Evolutionary conservation across 2,888 invertebrate species (phyloP), one percentile per base, ranked within the genome.

Genomic region (Hydroisotoma schaefferi): DNA sequence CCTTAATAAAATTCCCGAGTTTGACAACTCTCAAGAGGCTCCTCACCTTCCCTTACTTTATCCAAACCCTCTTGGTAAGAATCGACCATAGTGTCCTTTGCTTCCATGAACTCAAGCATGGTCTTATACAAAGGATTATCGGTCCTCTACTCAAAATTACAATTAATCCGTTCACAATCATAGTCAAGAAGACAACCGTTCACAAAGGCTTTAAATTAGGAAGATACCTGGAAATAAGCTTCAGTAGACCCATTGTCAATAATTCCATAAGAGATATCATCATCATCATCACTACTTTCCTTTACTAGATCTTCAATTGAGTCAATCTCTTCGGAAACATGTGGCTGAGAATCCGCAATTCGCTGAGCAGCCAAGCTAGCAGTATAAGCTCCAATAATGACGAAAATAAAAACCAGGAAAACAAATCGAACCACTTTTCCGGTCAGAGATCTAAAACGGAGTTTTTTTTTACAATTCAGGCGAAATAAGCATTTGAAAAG

Each of bases 331-430:
- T 93, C 87, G 2, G 62, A 48, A 5, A 61, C 49, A 18, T 61
- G 53, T 6, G 92, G 59, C 8, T 61, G 63, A 28, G 64, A 83
- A 78, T 97, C 95, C 56, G 97, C 89, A n/a, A 97, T 98, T 58
- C 99, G 84, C 78, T 97, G 98, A 6, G 98, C 98, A 1, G 94
- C 94, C 73, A 99, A 82, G 78, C 99, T 99, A 60, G 98, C 98
- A 48, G 98, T 99, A 78, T 99, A 99, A 22, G 97, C 97, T 57
- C 95, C 95, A 66, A 97, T 91, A 58, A 98, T 83, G 75, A 98
- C 97, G 66, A 98, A 81, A 0, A 97, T 95, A 79, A 99, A 99
- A 78, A 98, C 97, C 95, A 98, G 98, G 97, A 98, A 99, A 1
- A 97, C 94, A 29, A 93, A 90, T 43, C 95, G 94, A 2, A 97